Evolutionary conservation across 2,888 invertebrate species (phyloP).

Genomic region (Agrotis segetum): DNA sequence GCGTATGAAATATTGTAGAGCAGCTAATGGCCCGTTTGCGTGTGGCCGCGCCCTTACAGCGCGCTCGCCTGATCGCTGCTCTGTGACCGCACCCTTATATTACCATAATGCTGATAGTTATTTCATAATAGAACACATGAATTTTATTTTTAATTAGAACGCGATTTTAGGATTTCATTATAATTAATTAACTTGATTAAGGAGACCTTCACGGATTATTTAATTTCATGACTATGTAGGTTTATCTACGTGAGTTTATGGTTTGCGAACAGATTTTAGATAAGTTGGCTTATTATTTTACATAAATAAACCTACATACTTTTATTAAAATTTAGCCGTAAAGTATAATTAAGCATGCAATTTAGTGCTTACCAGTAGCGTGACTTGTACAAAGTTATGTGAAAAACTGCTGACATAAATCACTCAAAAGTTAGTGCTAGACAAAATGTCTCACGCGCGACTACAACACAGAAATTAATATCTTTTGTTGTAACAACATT

Average conservation of each 20-base stretch:
- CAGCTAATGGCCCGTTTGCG: conserved; percentile 85
- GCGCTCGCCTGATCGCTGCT: conserved; percentile 45
- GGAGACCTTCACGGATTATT: conserved; percentile 26
- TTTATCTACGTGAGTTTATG: conserved; percentile 15
- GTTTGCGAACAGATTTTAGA: neutral
- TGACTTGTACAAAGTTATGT: conserved; percentile 56
- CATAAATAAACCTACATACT: conserved; percentile 16
- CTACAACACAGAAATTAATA: conserved; percentile 66
- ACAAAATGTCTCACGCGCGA: conserved; percentile 71
- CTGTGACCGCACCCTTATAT: conserved; percentile 76
- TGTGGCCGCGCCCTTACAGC: conserved; percentile 82
- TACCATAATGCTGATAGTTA: conserved; percentile 63
- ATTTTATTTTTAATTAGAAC: conserved; percentile 59
- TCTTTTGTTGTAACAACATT: conserved; percentile 77
- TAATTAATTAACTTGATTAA: conserved; percentile 52
- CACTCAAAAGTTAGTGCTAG: conserved; percentile 59
- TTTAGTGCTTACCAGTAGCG: conserved; percentile 9
- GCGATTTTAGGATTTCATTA: conserved; percentile 53
- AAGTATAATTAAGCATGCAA: conserved; percentile 25
- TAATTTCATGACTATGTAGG: conserved; percentile 28
- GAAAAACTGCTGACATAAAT: conserved; percentile 67
- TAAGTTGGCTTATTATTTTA: neutral
- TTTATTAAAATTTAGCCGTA: conserved; percentile 6
- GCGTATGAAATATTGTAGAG: conserved; percentile 82
- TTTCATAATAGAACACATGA: conserved; percentile 48